phyloP scores from a whole-genome alignment of 2,888 invertebrate genomes.

The Erpobdella octoculata region DNA sequence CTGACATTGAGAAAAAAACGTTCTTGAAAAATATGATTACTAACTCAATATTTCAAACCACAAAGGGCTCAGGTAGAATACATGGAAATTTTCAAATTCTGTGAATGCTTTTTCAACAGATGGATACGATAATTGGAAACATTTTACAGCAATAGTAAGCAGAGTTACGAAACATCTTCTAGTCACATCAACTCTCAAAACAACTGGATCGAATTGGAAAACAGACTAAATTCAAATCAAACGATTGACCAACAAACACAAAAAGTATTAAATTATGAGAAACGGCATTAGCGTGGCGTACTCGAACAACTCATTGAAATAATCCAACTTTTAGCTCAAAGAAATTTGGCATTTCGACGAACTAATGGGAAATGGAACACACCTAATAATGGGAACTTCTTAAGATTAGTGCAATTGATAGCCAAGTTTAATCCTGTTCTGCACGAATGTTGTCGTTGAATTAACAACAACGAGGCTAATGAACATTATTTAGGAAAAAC shows the following conservation, averaged over 20 bases:
- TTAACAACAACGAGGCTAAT: slow-evolving; percentile 1
- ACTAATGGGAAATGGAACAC: background rate
- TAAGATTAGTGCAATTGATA: background rate
- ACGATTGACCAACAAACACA: background rate
- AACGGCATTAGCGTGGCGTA: background rate
- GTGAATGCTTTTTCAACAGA: background rate
- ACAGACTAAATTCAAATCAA: background rate
- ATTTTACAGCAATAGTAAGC: background rate
- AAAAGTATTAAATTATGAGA: background rate
- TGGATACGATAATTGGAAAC: background rate
- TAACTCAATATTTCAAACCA: too few relatives aligned
- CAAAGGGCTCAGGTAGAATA: too few relatives aligned
- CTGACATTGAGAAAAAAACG: too few relatives aligned
- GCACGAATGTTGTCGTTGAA: background rate
- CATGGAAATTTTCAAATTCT: background rate
- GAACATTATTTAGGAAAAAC: background rate
- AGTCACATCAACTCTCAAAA: background rate
- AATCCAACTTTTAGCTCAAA: slow-evolving; percentile 1
- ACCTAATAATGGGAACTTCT: background rate
- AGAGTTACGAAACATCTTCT: slow-evolving; percentile 1
- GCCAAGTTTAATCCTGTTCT: slow-evolving; percentile 1
- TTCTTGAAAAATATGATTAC: too few relatives aligned
- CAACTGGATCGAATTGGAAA: background rate
- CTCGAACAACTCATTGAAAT: slow-evolving; percentile 1
- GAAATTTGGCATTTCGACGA: background rate